A percentile compares a stretch with the other conserved stretches of the same genome.
phyloP scores from a whole-genome alignment of 2,113 vertebrate genomes.

The Proteles cristata region DNA sequence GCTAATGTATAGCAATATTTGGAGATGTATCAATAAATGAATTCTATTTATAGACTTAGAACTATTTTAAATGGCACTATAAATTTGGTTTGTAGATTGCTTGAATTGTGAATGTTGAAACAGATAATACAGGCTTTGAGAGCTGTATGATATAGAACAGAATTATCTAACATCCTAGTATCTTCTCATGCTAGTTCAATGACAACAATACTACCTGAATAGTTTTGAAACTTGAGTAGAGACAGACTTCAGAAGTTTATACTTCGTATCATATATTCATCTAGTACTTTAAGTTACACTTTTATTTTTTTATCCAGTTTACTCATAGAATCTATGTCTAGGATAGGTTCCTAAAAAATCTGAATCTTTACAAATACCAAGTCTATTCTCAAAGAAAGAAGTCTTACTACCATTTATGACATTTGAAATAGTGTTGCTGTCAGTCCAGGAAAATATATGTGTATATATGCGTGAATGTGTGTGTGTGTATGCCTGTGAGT shows the following conservation, averaged over 20 bases:
- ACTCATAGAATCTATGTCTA: not conserved
- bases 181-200: not conserved
- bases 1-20: not conserved
- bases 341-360: not conserved
- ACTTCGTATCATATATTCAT: not conserved
- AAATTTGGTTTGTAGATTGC: not conserved
- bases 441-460: not conserved
- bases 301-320: not conserved
- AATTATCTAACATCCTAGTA: not conserved
- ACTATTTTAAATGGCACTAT: not conserved
- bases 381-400: not conserved
- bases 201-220: not conserved
- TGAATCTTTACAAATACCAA: not conserved
- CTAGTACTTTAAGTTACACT: not conserved
- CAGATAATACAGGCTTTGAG: not conserved
- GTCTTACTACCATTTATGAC: not conserved
- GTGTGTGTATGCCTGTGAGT: no score
- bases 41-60: not conserved
- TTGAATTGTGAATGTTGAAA: not conserved
- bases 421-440: not conserved
- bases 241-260: not conserved
- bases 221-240: not conserved
- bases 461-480: no score
- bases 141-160: not conserved
- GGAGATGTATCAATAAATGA: not conserved